These are phyloP conservation scores for Dasypus novemcinctus DNA, from an alignment of 2,113 vertebrate species.

Conservation along the genomic window DNA sequence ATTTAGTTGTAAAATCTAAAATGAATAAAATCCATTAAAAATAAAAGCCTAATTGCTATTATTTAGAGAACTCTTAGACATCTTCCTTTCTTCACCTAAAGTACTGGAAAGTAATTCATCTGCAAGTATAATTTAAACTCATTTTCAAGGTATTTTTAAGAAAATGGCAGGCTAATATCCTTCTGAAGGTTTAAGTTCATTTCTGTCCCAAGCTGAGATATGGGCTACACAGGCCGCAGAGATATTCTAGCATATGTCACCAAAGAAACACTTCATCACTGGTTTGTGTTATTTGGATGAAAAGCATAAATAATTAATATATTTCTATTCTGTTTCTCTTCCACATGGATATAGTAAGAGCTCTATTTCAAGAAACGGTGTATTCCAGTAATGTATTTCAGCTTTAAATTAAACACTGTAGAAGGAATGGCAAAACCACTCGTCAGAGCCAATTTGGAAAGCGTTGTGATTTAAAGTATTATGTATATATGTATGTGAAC, in stretches of 20 bases:
- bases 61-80: constrained; percentile 60
- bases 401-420: background rate
- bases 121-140: background rate
- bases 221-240: background rate
- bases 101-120: constrained; percentile 10
- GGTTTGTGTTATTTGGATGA: background rate
- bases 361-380: background rate
- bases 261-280: background rate
- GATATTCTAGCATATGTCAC: background rate
- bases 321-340: background rate
- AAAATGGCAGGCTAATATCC: background rate
- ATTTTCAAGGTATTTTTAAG: background rate
- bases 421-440: background rate
- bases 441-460: background rate
- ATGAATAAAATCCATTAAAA: constrained; percentile 69
- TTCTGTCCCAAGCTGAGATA: background rate
- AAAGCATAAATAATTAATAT: background rate
- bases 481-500: background rate
- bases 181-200: background rate
- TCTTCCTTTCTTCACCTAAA: constrained; percentile 37
- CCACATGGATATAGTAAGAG: background rate
- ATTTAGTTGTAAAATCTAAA: constrained; percentile 74
- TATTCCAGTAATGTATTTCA: background rate
- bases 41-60: constrained; percentile 54
- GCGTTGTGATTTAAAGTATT: background rate